These are phyloP conservation scores for Luperina nickerlii DNA, from an alignment of 2,888 invertebrate genomes.

Conservation along the genomic window DNA sequence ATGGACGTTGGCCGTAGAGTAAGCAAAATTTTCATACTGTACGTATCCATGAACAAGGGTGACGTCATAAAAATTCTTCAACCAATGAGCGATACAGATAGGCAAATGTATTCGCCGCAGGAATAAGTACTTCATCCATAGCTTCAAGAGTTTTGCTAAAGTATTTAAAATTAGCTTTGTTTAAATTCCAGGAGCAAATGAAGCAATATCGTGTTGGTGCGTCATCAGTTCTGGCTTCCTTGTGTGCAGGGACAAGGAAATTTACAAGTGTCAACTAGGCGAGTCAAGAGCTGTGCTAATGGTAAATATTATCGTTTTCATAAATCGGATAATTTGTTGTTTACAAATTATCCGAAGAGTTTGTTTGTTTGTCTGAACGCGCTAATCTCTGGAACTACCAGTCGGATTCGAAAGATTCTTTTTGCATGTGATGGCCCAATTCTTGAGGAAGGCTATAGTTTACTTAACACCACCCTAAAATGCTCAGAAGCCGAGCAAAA, in stretches of 20 bases:
- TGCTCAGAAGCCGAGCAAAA: too few relatives aligned
- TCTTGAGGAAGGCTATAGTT: too few relatives aligned
- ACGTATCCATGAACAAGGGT: not conserved
- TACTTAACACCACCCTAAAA: too few relatives aligned
- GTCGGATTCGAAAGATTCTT: too few relatives aligned
- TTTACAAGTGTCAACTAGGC: constrained; percentile 86
- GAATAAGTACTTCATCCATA: not conserved
- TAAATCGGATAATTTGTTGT: too few relatives aligned
- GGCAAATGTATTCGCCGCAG: not conserved
- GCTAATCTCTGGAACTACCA: too few relatives aligned
- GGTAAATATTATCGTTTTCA: constrained; percentile 71
- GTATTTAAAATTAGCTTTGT: not conserved
- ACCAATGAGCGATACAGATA: not conserved
- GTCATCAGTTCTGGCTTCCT: constrained; percentile 84
- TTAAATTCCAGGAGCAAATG: constrained; percentile 82
- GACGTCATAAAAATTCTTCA: not conserved
- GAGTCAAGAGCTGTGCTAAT: constrained; percentile 84
- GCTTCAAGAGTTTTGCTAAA: not conserved
- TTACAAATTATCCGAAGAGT: too few relatives aligned
- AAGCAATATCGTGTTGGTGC: constrained; percentile 87
- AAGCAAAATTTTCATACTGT: not conserved
- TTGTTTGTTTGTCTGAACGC: too few relatives aligned
- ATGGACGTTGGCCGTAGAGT: constrained; percentile 75
- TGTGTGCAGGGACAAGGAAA: constrained; percentile 86
- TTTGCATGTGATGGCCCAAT: too few relatives aligned